Base-by-base conservation (phyloP, 1,140 invertebrate genomes). In the Drosophila nebulosa region DNA sequence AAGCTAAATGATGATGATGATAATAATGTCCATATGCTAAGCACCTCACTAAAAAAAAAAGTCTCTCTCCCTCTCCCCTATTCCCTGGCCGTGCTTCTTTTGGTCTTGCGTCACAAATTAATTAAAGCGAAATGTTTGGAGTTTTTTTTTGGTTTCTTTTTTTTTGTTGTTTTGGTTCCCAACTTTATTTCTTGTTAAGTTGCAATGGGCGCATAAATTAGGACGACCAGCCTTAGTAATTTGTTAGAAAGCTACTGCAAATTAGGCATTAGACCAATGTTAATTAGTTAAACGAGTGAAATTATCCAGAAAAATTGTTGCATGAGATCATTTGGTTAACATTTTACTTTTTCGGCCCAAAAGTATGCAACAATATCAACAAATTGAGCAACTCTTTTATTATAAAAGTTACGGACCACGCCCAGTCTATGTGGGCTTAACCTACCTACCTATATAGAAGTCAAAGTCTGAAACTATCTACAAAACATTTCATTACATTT, bases 161-260 rank as follows among this genome's bases (percentile, higher is more conserved):
- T 21, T 42, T 18, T 39, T 39, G 4, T 39, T 5, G 14, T 4
- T 21, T 46, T 46, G 16, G 16, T 68, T 12, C 2, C 51, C 21
- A n/a, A 42, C 30, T 21, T 21, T 46, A 42, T 26, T 58, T 55
- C 64, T 53, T 64, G 55, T 63, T 64, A n/a, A 53, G 18, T 50
- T 74, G 62, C 63, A 74, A 56, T 74, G 56, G 30, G 12, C 39
- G n/a, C 10, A 22, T 71, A 56, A 74, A 74, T 67, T 74, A 74
- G 70, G 22, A 22, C 7, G 56, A 26, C 22, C 22, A 50, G 35
- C 46, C 35, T 12, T 46, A 16, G 55, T 42, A 27, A 55, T 50
- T 46, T 65, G 53, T 35, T 30, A 64, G 21, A 36, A 42, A 53
- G 53, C 22, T 16, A 14, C 53, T 7, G 14, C 24, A 63, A 69